phyloP scores from a whole-genome alignment of 2,113 vertebrate species.

The Chlamydotis undulata region DNA sequence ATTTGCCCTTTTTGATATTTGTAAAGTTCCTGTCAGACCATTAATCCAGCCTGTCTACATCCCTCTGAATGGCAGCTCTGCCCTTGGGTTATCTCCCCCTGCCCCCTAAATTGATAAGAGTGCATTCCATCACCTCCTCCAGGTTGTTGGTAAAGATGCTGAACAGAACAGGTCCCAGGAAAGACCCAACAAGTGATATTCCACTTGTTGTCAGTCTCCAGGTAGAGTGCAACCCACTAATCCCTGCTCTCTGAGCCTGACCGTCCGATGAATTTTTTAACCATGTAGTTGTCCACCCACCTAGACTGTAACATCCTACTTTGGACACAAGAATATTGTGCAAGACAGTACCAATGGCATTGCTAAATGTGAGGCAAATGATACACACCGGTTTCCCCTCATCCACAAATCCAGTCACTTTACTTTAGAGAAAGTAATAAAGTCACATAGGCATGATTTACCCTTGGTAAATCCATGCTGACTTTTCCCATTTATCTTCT shows the following conservation, averaged over 20 bases:
- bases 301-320: neutral
- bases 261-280: neutral
- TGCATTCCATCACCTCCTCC: neutral
- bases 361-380: neutral
- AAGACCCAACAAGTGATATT: neutral
- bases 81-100: neutral
- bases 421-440: neutral
- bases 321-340: neutral
- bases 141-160: neutral
- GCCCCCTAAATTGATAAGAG: accelerated
- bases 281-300: neutral
- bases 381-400: neutral
- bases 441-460: neutral
- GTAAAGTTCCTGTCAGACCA: neutral
- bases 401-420: neutral
- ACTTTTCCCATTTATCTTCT: neutral
- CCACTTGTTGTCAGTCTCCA: neutral
- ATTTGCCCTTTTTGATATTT: neutral
- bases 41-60: neutral
- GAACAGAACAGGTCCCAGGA: neutral
- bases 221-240: neutral
- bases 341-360: neutral
- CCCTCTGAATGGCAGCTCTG: neutral
- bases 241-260: neutral
- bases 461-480: neutral